Conservation (phyloP, 92 coral and sea anemone genomes). For the Palythoa grandiflora region DNA sequence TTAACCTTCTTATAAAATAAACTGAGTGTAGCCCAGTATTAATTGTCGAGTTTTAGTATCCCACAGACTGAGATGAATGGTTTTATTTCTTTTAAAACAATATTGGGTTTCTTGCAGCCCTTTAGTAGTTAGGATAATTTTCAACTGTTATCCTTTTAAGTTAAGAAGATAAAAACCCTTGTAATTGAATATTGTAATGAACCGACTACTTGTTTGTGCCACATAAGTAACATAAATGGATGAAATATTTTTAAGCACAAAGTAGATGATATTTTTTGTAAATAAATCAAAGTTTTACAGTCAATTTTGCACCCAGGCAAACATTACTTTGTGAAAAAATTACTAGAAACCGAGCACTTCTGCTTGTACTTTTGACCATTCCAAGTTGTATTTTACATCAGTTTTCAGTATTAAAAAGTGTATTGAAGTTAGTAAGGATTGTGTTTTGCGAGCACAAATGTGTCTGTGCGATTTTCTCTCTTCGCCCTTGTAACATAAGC, state of each 20-base stretch:
- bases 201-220: conserved; percentile 21
- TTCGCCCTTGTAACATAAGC: no score
- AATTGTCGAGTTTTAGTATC: background rate
- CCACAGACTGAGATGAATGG: background rate
- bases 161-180: background rate
- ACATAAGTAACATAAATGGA: conserved; percentile 35
- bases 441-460: background rate
- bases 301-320: conserved; percentile 27
- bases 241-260: conserved; percentile 43
- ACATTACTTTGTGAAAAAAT: conserved; percentile 17
- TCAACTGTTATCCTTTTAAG: background rate
- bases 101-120: background rate
- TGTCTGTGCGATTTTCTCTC: no score
- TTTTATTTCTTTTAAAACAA: no score
- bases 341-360: background rate
- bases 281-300: conserved; percentile 48
- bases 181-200: conserved; percentile 35
- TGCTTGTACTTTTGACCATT: conserved; percentile 11
- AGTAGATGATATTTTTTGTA: conserved; percentile 47
- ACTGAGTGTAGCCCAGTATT: background rate
- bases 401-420: conserved; percentile 19
- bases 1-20: no score
- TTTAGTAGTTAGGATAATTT: background rate
- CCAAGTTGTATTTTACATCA: conserved; percentile 22
- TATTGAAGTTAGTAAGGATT: background rate